Base-by-base conservation (phyloP, 2,113 vertebrate species). In the Xyrauchen texanus region DNA sequence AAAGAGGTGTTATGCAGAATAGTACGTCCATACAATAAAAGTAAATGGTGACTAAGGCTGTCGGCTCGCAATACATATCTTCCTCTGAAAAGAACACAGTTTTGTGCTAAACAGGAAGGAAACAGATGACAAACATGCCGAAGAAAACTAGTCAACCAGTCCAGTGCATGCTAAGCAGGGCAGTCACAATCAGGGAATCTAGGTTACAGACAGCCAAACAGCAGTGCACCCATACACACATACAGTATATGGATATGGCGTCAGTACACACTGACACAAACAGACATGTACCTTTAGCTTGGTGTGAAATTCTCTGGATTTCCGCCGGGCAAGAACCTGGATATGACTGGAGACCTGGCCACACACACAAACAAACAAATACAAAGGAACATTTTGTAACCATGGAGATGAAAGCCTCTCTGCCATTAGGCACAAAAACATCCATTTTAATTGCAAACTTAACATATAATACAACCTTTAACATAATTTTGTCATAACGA, bases 301-400 rank as follows among this genome's bases (percentile, higher is more conserved):
- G 91, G 97, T 95, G 93, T 99, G 97, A 94, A 99, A 96, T 92
- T 98, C 97, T 91, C 97, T 94, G 94, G 96, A 98, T 95, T 99
- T 99, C 93, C 97, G 95, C 94, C 97, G 95, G 91, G 97, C 97
- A 93, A 99, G 95, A 90, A 99, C 97, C 93, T 98, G 97, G 93
- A 99, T 98, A 89, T 99, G 97, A 96, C 97, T 99, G 94, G 97
- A 99, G 92, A 99, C 97, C 97, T 99, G 94, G 45, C 34, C 15
- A 57, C 62, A 68, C 53, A 92, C 91, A 92, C 91, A 90, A 91
- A 95, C 93, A 92, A 91, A 91, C 90, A 92, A 90, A 90, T 91
- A 94, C 93, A 94, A 94, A 92, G 93, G 95, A 97, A 96, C 87
- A 96, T 94, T 95, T 94, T 94, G 96, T 97, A 96, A 95, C 95